Evolutionary conservation across 1,140 invertebrate species (phyloP), one percentile per base, ranked within the genome.

Genomic region (Scaptomyza pallida): DNA sequence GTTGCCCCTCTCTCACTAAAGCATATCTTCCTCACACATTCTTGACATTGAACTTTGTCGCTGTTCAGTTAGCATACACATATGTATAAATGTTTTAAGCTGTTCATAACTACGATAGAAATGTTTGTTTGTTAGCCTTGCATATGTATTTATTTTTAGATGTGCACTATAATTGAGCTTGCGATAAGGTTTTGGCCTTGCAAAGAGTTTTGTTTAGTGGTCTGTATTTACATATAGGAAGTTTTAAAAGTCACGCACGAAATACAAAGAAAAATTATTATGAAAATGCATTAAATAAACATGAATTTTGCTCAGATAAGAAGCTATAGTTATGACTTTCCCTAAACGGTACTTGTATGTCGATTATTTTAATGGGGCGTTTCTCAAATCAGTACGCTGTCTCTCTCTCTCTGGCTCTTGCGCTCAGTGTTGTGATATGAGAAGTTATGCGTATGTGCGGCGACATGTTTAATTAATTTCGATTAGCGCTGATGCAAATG

Each of bases 1-100:
- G 37, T 72, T 80, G 60, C 54, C 59, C 54, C 54, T 26, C 73
- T n/a, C 23, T 26, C 4, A 70, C 51, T 55, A 68, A 41, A 73
- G 40, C 54, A 47, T 51, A 57, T 19, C 16, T 45, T 30, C 33
- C 9, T 23, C 40, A 55, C 50, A 26, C 19, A 72, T 61, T 65
- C 70, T 59, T 74, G 60, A 78, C 69, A 74, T 74, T 81, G 69
- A 82, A 81, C 44, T 56, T 62, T 43, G 44, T 48, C 12, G 67
- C 33, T n/a, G n/a, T n/a, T 35, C 41, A 72, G 59, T 72, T 57
- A 54, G 47, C 52, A 59, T 65, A n/a, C n/a, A n/a, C n/a, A n/a
- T n/a, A n/a, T n/a, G n/a, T n/a, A 65, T 48, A 33, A 5, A 16
- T 35, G 2, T 37, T 33, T 19, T 30, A 1, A 40, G 35, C 16